These are phyloP conservation scores for Myotis findleyi DNA, from an alignment of 2,797 vertebrate genomes.

Conservation along the genomic window DNA sequence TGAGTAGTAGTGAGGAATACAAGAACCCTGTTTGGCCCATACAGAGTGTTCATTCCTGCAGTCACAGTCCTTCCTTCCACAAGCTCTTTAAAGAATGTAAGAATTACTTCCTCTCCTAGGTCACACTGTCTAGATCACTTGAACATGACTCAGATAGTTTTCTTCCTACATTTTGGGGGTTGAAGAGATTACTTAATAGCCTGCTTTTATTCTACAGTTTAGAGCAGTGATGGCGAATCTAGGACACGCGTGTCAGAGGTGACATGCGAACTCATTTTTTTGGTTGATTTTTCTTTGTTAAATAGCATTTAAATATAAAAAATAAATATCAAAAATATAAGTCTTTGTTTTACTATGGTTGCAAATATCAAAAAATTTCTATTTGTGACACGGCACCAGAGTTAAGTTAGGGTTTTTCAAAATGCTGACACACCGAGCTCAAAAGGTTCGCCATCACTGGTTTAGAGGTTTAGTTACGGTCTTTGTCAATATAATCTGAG, in stretches of 20 bases:
- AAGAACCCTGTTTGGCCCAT: neutral
- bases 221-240: neutral
- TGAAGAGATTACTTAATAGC: slow-evolving; percentile 3
- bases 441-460: no score
- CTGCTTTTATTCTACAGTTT: neutral
- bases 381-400: no score
- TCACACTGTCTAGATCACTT: neutral
- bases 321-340: no score
- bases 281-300: no score
- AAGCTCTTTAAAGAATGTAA: neutral
- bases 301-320: no score
- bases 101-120: neutral
- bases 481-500: neutral
- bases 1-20: neutral
- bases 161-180: neutral
- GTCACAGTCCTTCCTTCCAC: neutral
- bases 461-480: neutral
- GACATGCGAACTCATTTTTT: no score
- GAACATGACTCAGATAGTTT: neutral
- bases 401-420: no score
- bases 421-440: no score
- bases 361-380: no score
- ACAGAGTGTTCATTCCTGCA: fast-evolving
- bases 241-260: no score
- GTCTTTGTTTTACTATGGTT: no score